These are phyloP conservation scores for Turritopsis dohrnii DNA, from an alignment of 30 jellyfish, hydroid and myxozoan species.

Conservation along the genomic window DNA sequence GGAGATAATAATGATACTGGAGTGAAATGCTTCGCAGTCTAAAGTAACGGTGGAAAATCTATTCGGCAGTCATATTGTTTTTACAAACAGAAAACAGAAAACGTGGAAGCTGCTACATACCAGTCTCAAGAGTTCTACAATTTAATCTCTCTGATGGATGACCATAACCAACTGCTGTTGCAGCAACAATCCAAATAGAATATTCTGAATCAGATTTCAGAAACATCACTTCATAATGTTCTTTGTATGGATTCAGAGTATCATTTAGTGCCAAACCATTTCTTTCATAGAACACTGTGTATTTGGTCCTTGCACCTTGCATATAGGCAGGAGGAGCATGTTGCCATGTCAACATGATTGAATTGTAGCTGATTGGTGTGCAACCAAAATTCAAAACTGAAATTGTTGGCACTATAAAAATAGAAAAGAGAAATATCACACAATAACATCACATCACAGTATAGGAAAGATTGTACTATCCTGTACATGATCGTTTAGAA, in stretches of 20 bases:
- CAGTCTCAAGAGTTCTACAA: not conserved
- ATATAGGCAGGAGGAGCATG: slow-evolving; percentile 16
- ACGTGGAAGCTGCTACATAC: not conserved
- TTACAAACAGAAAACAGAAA: not conserved
- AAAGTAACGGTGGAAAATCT: no score
- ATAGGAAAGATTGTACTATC: no score
- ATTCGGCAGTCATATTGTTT: no score
- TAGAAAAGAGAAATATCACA: not conserved
- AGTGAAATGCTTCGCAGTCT: no score
- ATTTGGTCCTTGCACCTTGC: not conserved
- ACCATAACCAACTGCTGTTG: not conserved
- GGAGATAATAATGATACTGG: no score
- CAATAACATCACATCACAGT: not conserved
- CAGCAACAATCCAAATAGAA: slow-evolving; percentile 7
- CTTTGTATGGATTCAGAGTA: slow-evolving; percentile 3
- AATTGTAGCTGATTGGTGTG: not conserved
- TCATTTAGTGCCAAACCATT: not conserved
- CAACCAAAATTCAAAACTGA: not conserved
- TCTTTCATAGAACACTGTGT: not conserved
- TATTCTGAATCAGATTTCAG: not conserved
- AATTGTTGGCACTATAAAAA: not conserved
- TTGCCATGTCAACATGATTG: not conserved
- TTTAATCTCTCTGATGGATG: not conserved
- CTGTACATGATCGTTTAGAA: no score
- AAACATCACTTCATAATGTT: not conserved